Evolutionary conservation across 2,797 vertebrate species (phyloP), one percentile per base, ranked within the genome.

Genomic region (Hafferia zeledoni): DNA sequence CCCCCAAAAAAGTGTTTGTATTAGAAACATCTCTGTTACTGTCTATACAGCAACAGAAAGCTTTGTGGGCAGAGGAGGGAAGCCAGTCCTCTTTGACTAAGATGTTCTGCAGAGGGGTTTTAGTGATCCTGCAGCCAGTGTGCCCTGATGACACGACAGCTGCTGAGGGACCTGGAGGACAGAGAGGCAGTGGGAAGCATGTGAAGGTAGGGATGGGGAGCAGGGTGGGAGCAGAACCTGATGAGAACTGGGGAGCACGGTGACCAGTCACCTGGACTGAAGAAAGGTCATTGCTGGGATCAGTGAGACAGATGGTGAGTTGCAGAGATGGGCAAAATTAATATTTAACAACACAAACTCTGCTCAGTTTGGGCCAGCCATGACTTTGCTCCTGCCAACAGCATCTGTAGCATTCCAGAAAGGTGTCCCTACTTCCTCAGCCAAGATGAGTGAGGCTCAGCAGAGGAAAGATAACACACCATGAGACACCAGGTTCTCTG

Each of bases 321-420:
- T 92, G 89, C 70, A 83, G 80, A 83, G 79, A 70, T 72, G 69
- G 76, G 33, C 33, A 90, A 57, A 94, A 91, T 90, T 33, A 91
- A 55, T 93, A 71, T 87, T 94, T 94, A 81, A 76, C 63, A 69
- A 31, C 69, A 79, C 30, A 83, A 83, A 83, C 44, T 64, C 72
- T 20, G 68, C 65, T 86, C 35, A 25, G 65, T 87, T 95, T 61
- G 84, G 55, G 53, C 88, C 68, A 74, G 89, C 83, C 72, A 10
- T 60, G 76, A n/a, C 57, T 78, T 69, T 0, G 1, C 43, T 93
- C 24, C 72, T 96, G 89, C 87, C 92, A 97, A 43, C 47, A 76
- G 79, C 89, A 75, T 76, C 79, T 83, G 77, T 35, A 27, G 47
- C 2, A 1, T 90, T 96, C 82, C 76, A 89, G 91, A 78, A 80